These are phyloP conservation scores for Dendrophyllia cribrosa DNA, from an alignment of 64 coral and sea anemone species.

Conservation along the genomic window DNA sequence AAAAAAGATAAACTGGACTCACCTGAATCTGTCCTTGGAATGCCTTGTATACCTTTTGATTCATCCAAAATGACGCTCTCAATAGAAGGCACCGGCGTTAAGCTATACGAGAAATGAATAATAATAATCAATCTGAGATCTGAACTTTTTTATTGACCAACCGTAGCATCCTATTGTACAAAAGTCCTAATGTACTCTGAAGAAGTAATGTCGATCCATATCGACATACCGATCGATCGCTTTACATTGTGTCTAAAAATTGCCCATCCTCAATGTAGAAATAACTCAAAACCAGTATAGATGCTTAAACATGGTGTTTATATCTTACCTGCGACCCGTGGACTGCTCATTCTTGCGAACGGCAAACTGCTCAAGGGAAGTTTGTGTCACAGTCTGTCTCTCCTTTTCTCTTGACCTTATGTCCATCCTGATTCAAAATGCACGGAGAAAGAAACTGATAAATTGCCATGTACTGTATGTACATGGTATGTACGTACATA, in stretches of 20 bases:
- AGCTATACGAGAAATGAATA: neutral
- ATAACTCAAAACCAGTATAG: neutral
- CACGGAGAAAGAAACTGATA: neutral
- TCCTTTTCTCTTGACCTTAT: neutral
- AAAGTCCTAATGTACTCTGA: no score
- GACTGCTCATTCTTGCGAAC: neutral
- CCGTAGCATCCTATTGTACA: no score
- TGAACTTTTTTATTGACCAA: no score
- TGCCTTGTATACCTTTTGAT: neutral
- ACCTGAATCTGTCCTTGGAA: neutral
- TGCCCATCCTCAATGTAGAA: neutral
- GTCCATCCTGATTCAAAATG: neutral
- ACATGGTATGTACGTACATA: constrained; percentile 7
- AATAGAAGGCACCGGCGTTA: neutral
- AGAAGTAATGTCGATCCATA: no score
- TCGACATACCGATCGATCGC: no score
- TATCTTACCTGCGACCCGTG: no score
- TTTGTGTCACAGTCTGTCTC: neutral
- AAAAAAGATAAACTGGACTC: no score
- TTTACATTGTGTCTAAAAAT: no score
- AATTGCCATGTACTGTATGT: constrained; percentile 1
- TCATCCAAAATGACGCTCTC: neutral
- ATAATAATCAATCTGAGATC: neutral
- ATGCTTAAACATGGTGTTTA: neutral
- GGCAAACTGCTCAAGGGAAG: neutral